These are phyloP conservation scores for Oophaga sylvatica DNA, from an alignment of 2,797 vertebrate genomes.

Conservation along the genomic window DNA sequence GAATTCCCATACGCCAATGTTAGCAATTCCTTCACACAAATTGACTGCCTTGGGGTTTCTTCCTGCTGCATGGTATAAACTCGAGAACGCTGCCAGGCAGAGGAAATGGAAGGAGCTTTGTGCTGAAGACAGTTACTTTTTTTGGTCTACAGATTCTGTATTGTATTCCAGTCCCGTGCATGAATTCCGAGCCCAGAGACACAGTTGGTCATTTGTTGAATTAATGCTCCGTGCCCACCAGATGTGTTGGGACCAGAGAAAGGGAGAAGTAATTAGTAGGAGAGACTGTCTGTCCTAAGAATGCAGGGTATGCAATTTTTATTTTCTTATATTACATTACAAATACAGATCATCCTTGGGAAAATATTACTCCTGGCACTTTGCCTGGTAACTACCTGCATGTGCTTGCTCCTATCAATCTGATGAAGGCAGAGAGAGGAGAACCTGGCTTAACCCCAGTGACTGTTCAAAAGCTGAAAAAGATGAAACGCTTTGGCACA, in stretches of 20 bases:
- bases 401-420: constrained; percentile 52
- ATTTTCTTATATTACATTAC: constrained; percentile 48
- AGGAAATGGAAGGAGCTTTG: constrained; percentile 41
- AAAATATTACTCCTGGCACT: constrained; percentile 56
- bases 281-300: constrained; percentile 48
- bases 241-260: constrained; percentile 14
- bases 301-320: constrained; percentile 52
- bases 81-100: constrained; percentile 29
- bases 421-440: constrained; percentile 28
- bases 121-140: constrained; percentile 24
- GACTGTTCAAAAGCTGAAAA: constrained; percentile 1
- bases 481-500: constrained; percentile 28
- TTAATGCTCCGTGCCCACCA: constrained; percentile 7
- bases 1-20: constrained; percentile 21
- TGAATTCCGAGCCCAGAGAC: constrained; percentile 15
- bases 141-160: constrained; percentile 22
- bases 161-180: constrained; percentile 12
- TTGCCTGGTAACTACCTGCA: constrained; percentile 54
- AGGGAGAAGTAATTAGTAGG: constrained; percentile 26
- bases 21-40: constrained; percentile 31
- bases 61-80: constrained; percentile 26
- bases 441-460: constrained; percentile 48
- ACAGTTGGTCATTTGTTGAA: constrained; percentile 36
- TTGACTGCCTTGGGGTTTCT: constrained; percentile 40
- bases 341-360: constrained; percentile 52